Evolutionary conservation across 2,113 vertebrate species (phyloP).

Genomic region (Marmota flaviventris): DNA sequence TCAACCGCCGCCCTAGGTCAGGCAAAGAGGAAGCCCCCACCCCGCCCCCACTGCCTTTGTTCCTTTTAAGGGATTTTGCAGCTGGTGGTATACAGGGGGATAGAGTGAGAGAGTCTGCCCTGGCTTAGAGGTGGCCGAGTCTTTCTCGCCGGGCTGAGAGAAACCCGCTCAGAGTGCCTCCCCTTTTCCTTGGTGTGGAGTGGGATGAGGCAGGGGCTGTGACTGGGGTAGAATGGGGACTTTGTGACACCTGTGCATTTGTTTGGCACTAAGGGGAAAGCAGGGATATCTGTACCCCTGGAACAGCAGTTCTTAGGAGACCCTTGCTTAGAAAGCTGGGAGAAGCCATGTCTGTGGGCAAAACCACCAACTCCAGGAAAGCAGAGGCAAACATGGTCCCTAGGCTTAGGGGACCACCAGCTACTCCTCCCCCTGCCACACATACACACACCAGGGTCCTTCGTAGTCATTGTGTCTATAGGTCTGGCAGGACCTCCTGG

Average conservation of each 20-base stretch:
- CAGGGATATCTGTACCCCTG: not conserved
- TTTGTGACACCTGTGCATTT: slow-evolving; percentile 67
- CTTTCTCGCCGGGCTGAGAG: not conserved
- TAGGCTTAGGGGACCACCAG: not conserved
- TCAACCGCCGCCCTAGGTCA: not conserved
- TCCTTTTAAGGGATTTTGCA: slow-evolving; percentile 69
- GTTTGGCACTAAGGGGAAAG: slow-evolving; percentile 37
- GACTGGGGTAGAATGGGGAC: not conserved
- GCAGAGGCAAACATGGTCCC: not conserved
- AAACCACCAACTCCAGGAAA: slow-evolving; percentile 32
- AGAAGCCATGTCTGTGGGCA: slow-evolving; percentile 65
- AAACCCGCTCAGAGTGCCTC: not conserved
- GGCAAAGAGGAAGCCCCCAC: slow-evolving; percentile 6
- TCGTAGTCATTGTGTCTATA: not conserved
- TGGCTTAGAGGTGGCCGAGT: not conserved
- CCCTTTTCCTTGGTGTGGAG: not conserved
- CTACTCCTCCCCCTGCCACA: not conserved
- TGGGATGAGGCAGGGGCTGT: not conserved
- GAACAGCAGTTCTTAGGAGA: slow-evolving; percentile 34
- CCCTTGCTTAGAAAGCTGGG: not conserved
- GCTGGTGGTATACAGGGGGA: slow-evolving; percentile 42
- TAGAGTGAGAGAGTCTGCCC: not conserved
- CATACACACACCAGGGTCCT: not conserved
- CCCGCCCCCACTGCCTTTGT: slow-evolving; percentile 79
- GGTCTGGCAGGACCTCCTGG: not conserved